Conservation (phyloP, 2,888 invertebrate genomes). For the Subacronicta megacephala region DNA sequence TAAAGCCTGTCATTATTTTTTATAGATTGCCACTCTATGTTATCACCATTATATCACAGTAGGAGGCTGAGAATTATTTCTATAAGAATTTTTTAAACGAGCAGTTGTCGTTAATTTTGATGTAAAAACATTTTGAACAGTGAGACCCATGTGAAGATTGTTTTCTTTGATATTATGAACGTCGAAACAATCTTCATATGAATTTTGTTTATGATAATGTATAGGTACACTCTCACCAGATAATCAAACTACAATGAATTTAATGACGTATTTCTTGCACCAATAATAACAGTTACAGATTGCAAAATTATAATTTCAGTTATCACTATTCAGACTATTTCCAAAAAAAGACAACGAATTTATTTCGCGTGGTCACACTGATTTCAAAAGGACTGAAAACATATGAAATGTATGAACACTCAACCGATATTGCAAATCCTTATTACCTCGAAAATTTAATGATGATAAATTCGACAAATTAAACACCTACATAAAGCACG, state of each 20-base stretch:
- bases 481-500: constrained; percentile 17
- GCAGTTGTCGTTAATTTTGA: not conserved
- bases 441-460: constrained; percentile 21
- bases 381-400: constrained; percentile 20
- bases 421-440: constrained; percentile 8
- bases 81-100: not conserved
- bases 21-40: too few species aligned
- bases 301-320: too few species aligned
- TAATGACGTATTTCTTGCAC: too few species aligned
- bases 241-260: too few species aligned
- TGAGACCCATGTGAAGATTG: not conserved
- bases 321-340: too few species aligned
- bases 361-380: not conserved
- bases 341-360: too few species aligned
- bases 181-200: too few species aligned
- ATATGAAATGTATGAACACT: constrained; percentile 17
- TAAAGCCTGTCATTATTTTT: constrained; percentile 1
- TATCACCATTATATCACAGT: constrained; percentile 5
- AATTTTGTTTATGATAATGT: too few species aligned
- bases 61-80: constrained; percentile 17
- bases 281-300: too few species aligned
- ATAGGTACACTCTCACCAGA: too few species aligned
- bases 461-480: constrained; percentile 27
- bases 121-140: not conserved
- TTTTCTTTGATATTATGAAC: too few species aligned